Conservation (phyloP, 35 echinoderm and acorn worm genomes). For the Ophioderma brevispina region DNA sequence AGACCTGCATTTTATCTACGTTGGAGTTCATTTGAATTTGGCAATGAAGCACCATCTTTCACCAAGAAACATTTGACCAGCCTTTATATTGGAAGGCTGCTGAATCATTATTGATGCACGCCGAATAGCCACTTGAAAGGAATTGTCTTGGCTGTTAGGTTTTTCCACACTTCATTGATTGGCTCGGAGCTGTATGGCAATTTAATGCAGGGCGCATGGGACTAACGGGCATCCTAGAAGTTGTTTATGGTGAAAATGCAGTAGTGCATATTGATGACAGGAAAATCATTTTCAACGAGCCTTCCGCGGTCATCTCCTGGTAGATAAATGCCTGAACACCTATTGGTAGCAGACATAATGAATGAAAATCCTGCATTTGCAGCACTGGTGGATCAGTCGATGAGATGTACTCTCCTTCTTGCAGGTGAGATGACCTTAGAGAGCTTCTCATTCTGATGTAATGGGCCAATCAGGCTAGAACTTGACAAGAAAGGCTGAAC, state of each 20-base stretch:
- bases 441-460: conserved; percentile 2
- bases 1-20: conserved; percentile 57
- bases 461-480: background rate
- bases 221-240: conserved; percentile 24
- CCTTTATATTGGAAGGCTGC: conserved; percentile 64
- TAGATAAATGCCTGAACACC: conserved; percentile 26
- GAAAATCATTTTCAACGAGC: conserved; percentile 53
- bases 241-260: conserved; percentile 64
- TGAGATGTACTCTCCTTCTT: conserved; percentile 5
- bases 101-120: conserved; percentile 52
- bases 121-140: conserved; percentile 32
- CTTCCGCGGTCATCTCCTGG: conserved; percentile 46
- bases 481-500: conserved; percentile 4
- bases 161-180: conserved; percentile 68
- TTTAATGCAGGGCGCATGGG: too few relatives aligned
- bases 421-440: background rate
- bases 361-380: conserved; percentile 7
- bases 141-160: conserved; percentile 39
- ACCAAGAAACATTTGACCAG: conserved; percentile 65
- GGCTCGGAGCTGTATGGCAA: too few relatives aligned
- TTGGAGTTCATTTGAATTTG: conserved; percentile 49
- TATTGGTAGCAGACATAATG: conserved; percentile 6
- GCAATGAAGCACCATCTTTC: background rate
- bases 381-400: conserved; percentile 18
- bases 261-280: conserved; percentile 64